Evolutionary conservation across 1,140 invertebrate species (phyloP).

Genomic region (Melanaphis sacchari): DNA sequence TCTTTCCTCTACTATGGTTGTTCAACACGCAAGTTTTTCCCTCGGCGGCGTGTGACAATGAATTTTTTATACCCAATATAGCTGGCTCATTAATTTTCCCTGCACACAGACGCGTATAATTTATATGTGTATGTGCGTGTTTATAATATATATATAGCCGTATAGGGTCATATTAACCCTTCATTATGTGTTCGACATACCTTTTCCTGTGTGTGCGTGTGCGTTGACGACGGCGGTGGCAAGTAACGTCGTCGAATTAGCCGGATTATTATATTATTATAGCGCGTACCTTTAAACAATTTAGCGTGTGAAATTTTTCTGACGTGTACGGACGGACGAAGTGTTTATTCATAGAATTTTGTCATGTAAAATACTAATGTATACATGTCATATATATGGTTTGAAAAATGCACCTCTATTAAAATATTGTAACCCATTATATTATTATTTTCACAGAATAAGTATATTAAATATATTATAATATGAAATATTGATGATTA

Average conservation of each 20-base stretch:
- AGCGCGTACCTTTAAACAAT: neutral
- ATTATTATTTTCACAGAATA: neutral
- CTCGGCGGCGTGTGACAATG: neutral
- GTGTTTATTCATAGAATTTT: neutral
- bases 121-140: neutral
- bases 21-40: conserved; percentile 6
- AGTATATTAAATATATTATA: neutral
- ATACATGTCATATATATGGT: too few species aligned
- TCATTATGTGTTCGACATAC: neutral
- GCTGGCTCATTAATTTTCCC: neutral
- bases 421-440: neutral
- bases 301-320: neutral
- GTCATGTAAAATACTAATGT: neutral
- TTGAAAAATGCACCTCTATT: neutral
- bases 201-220: neutral
- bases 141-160: neutral
- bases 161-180: conserved; percentile 6
- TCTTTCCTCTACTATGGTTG: neutral
- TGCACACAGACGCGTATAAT: neutral
- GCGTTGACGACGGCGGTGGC: neutral
- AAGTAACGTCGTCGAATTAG: neutral
- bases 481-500: neutral
- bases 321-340: neutral
- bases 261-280: neutral
- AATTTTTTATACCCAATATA: neutral